Base-by-base conservation (phyloP, 2,113 vertebrate genomes). In the Turnix velox region DNA sequence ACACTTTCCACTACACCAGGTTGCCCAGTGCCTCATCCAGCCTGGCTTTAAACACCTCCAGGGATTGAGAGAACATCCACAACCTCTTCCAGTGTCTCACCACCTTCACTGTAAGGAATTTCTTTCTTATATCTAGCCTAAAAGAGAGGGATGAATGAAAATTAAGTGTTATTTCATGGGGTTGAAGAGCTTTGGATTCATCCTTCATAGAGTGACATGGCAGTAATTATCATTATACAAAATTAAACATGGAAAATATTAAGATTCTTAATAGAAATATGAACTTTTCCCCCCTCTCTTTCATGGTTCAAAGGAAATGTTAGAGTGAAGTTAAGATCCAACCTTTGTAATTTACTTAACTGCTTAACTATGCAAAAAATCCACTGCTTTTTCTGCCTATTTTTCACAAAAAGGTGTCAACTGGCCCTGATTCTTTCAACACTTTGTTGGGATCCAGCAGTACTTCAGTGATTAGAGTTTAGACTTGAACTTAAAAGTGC, bases 251-350 rank as follows among this genome's bases (percentile, higher is more conserved):
- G 22, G 13, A 65, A 39, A 43, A 12, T 16, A 43, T 55, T 42
- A 20, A 59, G 12, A 68, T 39, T 69, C 19, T 52, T 57, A 18
- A 30, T 31, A 71, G 39, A 82, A 84, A 79, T 51, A 3, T 1
- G 12, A 87, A 37, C 3, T 2, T 24, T 61, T 67, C 66, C 9
- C 0, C 0, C 6, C 7, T 5, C 6, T 1, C 9, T 63, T 40
- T 77, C 8, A 11, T 76, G 11, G 4, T 55, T 89, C 9, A 59
- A 78, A 80, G 6, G 1, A 81, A 54, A 59, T 33, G 84, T 82
- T 40, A 42, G 45, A 73, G 25, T 18, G 46, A 67, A 59, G 20
- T 22, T 19, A 73, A 42, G 24, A 28, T 78, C 14, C 14, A 25
- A 11, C 18, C 20, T n/a, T 7, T 12, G 17, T 9, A 19, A 45